These are phyloP conservation scores for Conops quadrifasciatus DNA, from an alignment of 2,888 invertebrate species.

Conservation along the genomic window DNA sequence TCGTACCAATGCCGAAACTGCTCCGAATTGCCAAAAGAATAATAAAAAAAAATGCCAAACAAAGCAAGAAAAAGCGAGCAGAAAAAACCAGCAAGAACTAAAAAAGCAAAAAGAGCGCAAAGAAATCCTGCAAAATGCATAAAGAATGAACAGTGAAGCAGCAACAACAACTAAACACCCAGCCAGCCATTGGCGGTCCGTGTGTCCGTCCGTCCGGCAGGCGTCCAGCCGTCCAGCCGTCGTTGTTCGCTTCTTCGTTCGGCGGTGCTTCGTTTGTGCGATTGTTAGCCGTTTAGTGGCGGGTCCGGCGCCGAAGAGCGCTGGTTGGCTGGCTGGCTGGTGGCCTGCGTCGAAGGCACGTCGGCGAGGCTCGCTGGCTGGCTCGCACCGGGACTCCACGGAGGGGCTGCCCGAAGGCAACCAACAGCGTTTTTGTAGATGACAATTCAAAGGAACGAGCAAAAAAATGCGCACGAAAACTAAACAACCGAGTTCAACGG, in stretches of 20 bases:
- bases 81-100: not conserved
- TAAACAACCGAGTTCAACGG: not conserved
- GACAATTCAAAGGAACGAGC: not conserved
- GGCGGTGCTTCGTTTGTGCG: constrained; percentile 17
- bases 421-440: constrained; percentile 32
- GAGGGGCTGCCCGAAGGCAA: constrained; percentile 14
- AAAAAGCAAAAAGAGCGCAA: not conserved
- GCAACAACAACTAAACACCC: not conserved
- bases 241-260: constrained; percentile 17
- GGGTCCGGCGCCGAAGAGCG: constrained; percentile 28
- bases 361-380: not conserved
- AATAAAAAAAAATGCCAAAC: constrained; percentile 6
- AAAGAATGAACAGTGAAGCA: too few species aligned
- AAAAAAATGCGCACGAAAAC: not conserved
- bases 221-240: constrained; percentile 16
- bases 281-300: constrained; percentile 4
- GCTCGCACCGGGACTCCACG: not conserved
- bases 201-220: constrained; percentile 13
- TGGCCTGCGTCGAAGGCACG: not conserved
- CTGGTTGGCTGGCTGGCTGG: constrained; percentile 25
- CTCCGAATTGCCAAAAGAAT: not conserved
- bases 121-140: too few species aligned
- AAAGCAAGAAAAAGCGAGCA: too few species aligned
- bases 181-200: constrained; percentile 22
- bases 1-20: not conserved